Evolutionary conservation across 2,797 vertebrate genomes (phyloP), one percentile per base, ranked within the genome.

Genomic region (Australoheros facetus): DNA sequence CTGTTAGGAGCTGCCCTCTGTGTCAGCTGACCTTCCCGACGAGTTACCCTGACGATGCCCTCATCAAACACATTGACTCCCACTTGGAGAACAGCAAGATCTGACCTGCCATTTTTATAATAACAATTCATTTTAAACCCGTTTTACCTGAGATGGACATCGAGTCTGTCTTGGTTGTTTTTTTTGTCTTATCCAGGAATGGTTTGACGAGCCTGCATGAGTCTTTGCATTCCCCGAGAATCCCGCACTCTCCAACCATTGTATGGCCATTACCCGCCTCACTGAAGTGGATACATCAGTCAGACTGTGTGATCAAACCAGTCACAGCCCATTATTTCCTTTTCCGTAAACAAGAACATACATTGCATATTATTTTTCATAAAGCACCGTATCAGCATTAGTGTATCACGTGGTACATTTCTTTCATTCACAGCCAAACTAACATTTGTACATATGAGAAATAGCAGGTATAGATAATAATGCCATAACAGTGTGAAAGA

Each of bases 81-180:
- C 97, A 97, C 90, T 91, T 97, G 93, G 97, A 97, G 92, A 97
- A 97, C 95, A 97, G 97, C 96, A 98, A 97, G 94, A 97, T 98
- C 91, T 97, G 95, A 96, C 89, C 53, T 62, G 51, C 88, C 53
- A 58, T 37, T 51, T 80, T 55, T 53, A 57, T 45, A 12, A 14
- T 48, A 64, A 42, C 28, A 37, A 45, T 32, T 8, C 10, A 57
- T 62, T 71, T 56, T 51, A 17, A 5, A 60, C 1, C 26, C 4
- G 23, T 72, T 62, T 57, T 3, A 34, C 1, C 42, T 13, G 23
- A 71, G 79, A 56, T 8, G 13, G 42, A 17, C 16, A 51, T 51
- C 28, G 28, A 48, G 26, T 26, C 48, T 69, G 45, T 28, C 48
- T 69, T 30, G 26, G 48, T 69, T 39, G 23, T 21, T 71, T 58